phyloP scores from a whole-genome alignment of 2,797 vertebrate species.

The Parambassis ranga region DNA sequence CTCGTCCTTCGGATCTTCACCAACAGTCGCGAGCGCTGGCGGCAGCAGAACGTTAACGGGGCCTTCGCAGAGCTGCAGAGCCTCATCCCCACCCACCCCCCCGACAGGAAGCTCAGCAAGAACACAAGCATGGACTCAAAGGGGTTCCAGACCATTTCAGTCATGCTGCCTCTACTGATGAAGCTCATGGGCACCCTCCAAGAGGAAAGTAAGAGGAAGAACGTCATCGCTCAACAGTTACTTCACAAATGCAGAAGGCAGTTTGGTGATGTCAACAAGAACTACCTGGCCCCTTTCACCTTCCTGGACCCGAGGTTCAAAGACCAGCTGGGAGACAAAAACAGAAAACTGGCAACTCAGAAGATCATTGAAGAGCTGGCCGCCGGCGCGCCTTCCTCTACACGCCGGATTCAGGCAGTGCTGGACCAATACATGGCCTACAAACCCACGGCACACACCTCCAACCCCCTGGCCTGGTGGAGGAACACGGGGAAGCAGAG shows the following conservation, averaged over 20 bases:
- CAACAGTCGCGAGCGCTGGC: constrained; percentile 89
- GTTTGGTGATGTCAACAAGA: neutral
- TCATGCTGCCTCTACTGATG: neutral
- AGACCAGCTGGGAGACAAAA: neutral
- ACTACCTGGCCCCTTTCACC: neutral
- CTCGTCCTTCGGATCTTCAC: constrained; percentile 85
- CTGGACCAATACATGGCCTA: neutral
- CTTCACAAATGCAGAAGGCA: neutral
- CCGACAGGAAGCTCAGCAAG: constrained; percentile 82
- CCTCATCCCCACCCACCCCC: constrained; percentile 87
- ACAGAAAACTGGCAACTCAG: neutral
- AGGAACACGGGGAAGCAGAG: neutral
- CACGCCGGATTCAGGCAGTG: rapidly evolving
- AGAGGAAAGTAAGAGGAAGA: neutral
- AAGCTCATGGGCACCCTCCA: neutral
- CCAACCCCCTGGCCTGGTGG: constrained; percentile 23
- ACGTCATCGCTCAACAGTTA: neutral
- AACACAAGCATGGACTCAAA: neutral
- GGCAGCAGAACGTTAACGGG: constrained; percentile 94
- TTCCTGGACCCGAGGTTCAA: constrained; percentile 8
- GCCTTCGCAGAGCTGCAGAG: constrained; percentile 64
- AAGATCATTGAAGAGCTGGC: neutral
- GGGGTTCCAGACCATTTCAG: neutral
- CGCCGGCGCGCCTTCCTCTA: neutral
- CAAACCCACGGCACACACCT: rapidly evolving